Base-by-base conservation (phyloP, 2,113 vertebrate species). In the Anhinga rufa region DNA sequence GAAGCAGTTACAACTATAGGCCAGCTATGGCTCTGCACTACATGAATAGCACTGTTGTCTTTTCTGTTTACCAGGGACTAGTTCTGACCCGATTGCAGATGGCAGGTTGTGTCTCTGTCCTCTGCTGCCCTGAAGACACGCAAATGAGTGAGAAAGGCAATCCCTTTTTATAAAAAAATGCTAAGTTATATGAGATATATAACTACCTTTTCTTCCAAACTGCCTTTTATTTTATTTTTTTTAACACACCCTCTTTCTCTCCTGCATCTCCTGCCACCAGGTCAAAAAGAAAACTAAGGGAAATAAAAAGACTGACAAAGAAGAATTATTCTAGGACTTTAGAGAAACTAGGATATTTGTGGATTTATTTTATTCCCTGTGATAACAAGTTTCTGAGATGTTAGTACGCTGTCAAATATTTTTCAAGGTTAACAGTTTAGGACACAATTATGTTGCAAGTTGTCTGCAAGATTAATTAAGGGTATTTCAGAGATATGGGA, bases 351-450 rank as follows among this genome's bases (percentile, higher is more conserved):
- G 69, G 74, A 75, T 97, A 91, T 95, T 96, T 93, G 82, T 93
- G 92, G 89, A 70, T 89, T 94, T 96, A 79, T 64, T 74, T 60
- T 79, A 84, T 95, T 96, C 92, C 94, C 83, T 61, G 44, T 69
- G 85, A 95, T 86, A 96, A 89, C 89, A 91, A 92, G 72, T 94
- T 95, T 91, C 82, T 57, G 60, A 82, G 80, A 96, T 92, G 91
- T 84, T 97, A 97, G 75, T 94, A 70, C 46, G 22, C 84, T 95
- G 94, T 94, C 97, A 97, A 90, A 90, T 96, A 83, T 89, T 94
- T 97, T 95, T 90, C 93, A 96, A 96, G 96, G 94, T 97, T 97
- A 97, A 96, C 89, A 91, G 89, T 97, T 96, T 95, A 94, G 95
- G 95, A 97, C 87, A 94, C 82, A 89, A 97, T 96, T 96, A 88